Base-by-base conservation (phyloP, 2,888 invertebrate genomes). In the Ceramica pisi region DNA sequence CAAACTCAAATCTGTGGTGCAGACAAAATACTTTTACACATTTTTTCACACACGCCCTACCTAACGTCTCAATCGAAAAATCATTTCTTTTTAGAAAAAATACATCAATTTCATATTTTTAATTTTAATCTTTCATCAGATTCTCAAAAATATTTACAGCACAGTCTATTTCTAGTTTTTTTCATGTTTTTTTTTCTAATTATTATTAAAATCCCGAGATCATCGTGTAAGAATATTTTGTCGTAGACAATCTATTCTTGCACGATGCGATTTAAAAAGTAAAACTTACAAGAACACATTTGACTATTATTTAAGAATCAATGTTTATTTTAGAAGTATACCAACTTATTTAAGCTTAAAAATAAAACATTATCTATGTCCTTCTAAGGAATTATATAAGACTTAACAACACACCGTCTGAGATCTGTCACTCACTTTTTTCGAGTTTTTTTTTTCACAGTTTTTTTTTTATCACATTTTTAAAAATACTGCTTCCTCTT, bases 341-440 rank as follows among this genome's bases (percentile, higher is more conserved):
- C 84, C 82, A 83, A 84, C 86, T 82, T 85, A 84, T 82, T 84
- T 86, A 82, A 80, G 83, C 88, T 88, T 87, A 87, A 84, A 87
- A 86, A 86, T 82, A 84, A 83, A 87, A 85, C 78, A 74, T 84
- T 84, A 81, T 72, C 84, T 84, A 85, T 82, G 50, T 93, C 91
- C 90, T 87, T 91, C 91, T 93, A 93, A 91, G 89, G 88, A 92
- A 90, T 92, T 92, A 92, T 93, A 93, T 93, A 91, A 91, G 89
- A 92, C 90, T 72, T 80, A 84, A 90, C 91, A 93, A 90, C 91
- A 93, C 93, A 91, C 92, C 92, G 84, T 91, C 91, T 95, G 96
- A 96, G 95, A 96, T 96, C 95, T 92, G 93, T 94, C 95, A 94
- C 93, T 95, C 95, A 94, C 95, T 94, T 93, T 94, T 93, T 94